These are phyloP conservation scores for Trididemnum miniatum DNA, from an alignment of 23 tunicate genomes.

Conservation along the genomic window DNA sequence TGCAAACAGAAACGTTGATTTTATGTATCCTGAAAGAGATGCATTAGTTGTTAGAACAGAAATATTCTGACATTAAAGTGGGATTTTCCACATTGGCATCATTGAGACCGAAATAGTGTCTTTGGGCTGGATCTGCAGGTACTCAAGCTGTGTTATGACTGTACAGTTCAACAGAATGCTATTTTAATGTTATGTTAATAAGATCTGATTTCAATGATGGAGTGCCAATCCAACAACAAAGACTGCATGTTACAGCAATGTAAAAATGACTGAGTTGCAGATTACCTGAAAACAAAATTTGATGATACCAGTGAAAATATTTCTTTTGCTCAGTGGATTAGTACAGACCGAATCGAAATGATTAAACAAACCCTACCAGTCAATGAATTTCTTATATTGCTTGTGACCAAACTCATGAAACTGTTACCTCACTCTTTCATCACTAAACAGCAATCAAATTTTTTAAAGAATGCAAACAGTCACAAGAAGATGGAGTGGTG, in stretches of 20 bases:
- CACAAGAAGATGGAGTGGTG: background rate
- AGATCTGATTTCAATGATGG: conserved; percentile 26
- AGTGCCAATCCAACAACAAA: conserved; percentile 14
- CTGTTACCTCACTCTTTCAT: conserved; percentile 20
- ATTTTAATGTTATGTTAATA: conserved; percentile 5
- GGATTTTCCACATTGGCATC: conserved; percentile 11
- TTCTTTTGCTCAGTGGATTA: conserved; percentile 17
- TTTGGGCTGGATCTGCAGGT: conserved; percentile 9
- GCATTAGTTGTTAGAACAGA: background rate
- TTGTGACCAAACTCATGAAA: conserved; percentile 13
- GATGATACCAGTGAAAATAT: conserved; percentile 21
- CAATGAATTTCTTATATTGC: conserved; percentile 15
- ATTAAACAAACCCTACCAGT: conserved; percentile 17
- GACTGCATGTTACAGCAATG: conserved; percentile 27
- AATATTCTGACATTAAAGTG: background rate
- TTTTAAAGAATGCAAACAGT: background rate
- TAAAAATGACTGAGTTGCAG: background rate
- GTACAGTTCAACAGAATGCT: conserved; percentile 11
- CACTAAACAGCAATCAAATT: background rate
- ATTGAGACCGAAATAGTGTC: conserved; percentile 17
- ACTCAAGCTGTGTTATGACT: conserved; percentile 14
- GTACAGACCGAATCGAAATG: conserved; percentile 17
- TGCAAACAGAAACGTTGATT: conserved; percentile 6
- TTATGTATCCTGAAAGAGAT: conserved; percentile 4
- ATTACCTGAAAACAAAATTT: conserved; percentile 16